Evolutionary conservation across 2,113 vertebrate species (phyloP).

Genomic region (Nycticebus coucang): DNA sequence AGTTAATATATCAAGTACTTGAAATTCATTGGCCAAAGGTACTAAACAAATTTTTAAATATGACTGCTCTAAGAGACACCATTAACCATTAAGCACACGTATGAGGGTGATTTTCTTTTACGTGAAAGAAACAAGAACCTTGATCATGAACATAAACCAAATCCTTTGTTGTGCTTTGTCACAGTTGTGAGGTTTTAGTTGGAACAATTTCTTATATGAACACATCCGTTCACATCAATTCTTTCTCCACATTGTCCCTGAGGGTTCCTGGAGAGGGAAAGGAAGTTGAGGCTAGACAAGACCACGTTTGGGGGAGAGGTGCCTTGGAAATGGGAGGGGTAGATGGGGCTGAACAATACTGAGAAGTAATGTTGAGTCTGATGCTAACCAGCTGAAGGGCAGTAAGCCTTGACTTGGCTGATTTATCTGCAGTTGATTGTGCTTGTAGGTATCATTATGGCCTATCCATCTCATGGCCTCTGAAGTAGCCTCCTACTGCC

Average conservation of each 20-base stretch:
- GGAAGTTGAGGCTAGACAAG: not conserved
- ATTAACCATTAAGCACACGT: conserved; percentile 27
- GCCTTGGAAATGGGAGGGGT: not conserved
- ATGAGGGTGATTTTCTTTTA: not conserved
- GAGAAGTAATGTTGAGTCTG: not conserved
- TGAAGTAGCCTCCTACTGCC: not conserved
- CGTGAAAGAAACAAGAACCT: not conserved
- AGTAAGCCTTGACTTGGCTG: conserved; percentile 28
- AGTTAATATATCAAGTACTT: conserved; percentile 29
- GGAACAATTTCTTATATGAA: not conserved
- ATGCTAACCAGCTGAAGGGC: not conserved
- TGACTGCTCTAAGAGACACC: not conserved
- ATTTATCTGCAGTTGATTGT: not conserved
- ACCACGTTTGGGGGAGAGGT: not conserved
- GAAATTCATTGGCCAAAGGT: not conserved
- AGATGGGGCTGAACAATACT: not conserved
- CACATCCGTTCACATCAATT: not conserved
- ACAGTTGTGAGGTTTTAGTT: not conserved
- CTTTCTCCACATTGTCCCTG: not conserved
- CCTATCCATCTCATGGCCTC: conserved; percentile 26
- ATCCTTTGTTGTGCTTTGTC: not conserved
- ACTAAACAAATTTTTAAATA: not conserved
- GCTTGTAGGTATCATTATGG: not conserved
- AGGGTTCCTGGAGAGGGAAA: not conserved
- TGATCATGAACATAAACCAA: conserved; percentile 10